Evolutionary conservation across 1,140 invertebrate genomes (phyloP).

Genomic region (Trichonephila clavata): DNA sequence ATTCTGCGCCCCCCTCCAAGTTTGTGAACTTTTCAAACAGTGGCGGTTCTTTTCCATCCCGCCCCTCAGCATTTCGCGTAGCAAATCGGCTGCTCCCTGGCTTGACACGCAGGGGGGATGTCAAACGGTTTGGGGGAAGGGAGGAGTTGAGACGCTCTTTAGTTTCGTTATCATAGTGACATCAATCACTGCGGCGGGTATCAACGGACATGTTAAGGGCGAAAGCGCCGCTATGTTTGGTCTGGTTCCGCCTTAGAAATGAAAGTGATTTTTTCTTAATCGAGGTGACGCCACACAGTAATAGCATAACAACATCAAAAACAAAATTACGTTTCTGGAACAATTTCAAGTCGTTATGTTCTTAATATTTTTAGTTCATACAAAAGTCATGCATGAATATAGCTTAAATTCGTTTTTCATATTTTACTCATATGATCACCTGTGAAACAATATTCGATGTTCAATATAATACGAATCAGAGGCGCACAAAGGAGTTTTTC

Average conservation of each 20-base stretch:
- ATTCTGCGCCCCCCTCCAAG: not conserved
- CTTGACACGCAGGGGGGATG: not conserved
- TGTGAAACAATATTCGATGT: too few species aligned
- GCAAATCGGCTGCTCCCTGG: conserved; percentile 11
- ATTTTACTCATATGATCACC: too few species aligned
- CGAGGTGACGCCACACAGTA: conserved; percentile 7
- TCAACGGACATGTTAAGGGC: conserved; percentile 8
- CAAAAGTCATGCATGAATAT: too few species aligned
- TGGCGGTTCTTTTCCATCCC: conserved; percentile 9
- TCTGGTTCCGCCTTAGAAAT: not conserved
- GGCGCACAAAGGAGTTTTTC: too few species aligned
- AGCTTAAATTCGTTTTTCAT: too few species aligned
- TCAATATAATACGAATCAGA: too few species aligned
- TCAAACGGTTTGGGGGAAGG: not conserved
- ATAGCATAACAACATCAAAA: not conserved
- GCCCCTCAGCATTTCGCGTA: not conserved
- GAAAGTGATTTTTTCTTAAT: conserved; percentile 5
- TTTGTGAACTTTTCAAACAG: conserved; percentile 22
- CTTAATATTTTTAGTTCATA: too few species aligned
- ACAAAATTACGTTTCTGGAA: not conserved
- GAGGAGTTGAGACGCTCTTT: conserved; percentile 36
- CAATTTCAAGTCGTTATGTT: too few species aligned
- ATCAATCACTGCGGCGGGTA: conserved; percentile 58
- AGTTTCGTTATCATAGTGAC: conserved; percentile 64
- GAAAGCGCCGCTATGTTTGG: conserved; percentile 2